A percentile compares a stretch with the other conserved stretches of the same genome.
Conservation (phyloP, 2,888 invertebrate genomes). For the Hypercompe scribonia region DNA sequence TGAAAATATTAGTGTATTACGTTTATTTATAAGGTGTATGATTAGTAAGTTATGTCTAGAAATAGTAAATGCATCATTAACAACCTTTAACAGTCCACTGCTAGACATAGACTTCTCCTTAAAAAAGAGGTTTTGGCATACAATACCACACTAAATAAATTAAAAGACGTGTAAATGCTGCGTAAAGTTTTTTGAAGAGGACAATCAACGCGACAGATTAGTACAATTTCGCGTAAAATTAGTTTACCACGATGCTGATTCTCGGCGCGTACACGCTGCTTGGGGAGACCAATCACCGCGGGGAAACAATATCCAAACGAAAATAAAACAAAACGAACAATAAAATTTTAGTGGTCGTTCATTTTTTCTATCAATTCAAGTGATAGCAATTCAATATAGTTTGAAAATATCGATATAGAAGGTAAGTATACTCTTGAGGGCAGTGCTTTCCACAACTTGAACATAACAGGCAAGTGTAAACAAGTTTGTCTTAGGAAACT, state of each 20-base stretch:
- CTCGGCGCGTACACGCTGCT: slow-evolving; percentile 59
- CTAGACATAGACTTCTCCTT: no score
- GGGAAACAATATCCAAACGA: slow-evolving; percentile 50
- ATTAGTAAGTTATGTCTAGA: not conserved
- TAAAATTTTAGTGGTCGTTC: slow-evolving; percentile 7
- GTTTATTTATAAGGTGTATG: not conserved
- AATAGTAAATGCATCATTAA: slow-evolving; percentile 18
- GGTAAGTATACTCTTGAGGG: slow-evolving; percentile 12
- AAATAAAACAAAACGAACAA: slow-evolving; percentile 9
- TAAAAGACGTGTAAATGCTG: slow-evolving; percentile 34
- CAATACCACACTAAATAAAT: no score
- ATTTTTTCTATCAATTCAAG: not conserved
- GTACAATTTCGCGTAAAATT: slow-evolving; percentile 42
- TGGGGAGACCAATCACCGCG: slow-evolving; percentile 56
- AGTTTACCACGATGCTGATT: slow-evolving; percentile 52
- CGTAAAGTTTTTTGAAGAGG: slow-evolving; percentile 25
- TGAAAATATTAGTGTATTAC: not conserved
- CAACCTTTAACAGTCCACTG: no score
- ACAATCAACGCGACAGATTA: slow-evolving; percentile 46
- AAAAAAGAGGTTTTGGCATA: no score
- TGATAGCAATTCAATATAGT: slow-evolving; percentile 15
- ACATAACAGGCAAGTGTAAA: slow-evolving; percentile 22
- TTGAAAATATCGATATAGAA: slow-evolving; percentile 9
- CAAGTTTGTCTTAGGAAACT: slow-evolving; percentile 44
- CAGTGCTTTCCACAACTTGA: slow-evolving; percentile 27